Percentiles rank a stretch among this genome's conserved stretches.
Conservation (phyloP, 2,888 invertebrate genomes). For the Deilephila porcellus region DNA sequence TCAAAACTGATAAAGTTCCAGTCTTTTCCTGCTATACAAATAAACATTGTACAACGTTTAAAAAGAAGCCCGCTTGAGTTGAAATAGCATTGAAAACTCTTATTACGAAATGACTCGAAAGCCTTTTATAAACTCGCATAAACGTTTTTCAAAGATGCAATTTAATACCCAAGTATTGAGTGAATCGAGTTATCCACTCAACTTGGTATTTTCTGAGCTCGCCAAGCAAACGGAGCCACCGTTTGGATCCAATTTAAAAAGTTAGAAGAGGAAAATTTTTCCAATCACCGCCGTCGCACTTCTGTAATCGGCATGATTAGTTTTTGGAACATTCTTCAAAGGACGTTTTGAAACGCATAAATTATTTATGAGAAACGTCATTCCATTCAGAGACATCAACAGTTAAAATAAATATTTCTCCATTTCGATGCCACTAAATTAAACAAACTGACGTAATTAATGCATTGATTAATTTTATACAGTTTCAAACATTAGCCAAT, state of each 20-base stretch:
- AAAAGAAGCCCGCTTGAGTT: constrained; percentile 15
- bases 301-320: constrained; percentile 75
- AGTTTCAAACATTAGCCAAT: constrained; percentile 67
- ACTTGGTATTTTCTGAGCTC: constrained; percentile 60
- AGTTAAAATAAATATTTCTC: constrained; percentile 3
- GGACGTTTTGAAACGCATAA: not conserved
- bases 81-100: constrained; percentile 36
- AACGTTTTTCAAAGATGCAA: constrained; percentile 78
- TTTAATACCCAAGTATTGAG: constrained; percentile 73
- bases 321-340: constrained; percentile 50
- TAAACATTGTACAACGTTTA: not conserved
- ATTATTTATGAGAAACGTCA: not conserved
- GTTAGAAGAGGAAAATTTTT: constrained; percentile 77
- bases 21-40: not conserved
- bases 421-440: constrained; percentile 10
- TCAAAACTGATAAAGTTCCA: not conserved
- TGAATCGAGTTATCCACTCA: constrained; percentile 75
- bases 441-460: constrained; percentile 64
- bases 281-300: constrained; percentile 73
- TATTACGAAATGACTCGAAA: constrained; percentile 41
- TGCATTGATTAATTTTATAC: constrained; percentile 75
- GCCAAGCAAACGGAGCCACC: constrained; percentile 72
- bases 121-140: constrained; percentile 58
- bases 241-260: constrained; percentile 81
- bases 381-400: not conserved